Conservation (phyloP, 2,113 vertebrate species). For the Polypterus senegalus region DNA sequence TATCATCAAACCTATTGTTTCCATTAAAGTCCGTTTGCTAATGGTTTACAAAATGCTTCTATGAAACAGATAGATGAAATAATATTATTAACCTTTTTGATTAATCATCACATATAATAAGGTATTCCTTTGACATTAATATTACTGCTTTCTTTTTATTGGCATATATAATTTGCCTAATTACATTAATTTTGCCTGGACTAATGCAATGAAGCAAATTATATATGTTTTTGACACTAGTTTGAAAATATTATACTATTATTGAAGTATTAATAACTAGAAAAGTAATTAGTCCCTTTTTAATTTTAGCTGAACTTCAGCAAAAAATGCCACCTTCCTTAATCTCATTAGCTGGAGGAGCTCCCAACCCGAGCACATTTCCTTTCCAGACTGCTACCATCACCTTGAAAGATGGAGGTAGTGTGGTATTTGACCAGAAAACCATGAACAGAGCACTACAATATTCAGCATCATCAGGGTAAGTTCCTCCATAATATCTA, state of each 20-base stretch:
- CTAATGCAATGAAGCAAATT: background rate
- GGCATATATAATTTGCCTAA: background rate
- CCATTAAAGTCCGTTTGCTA: no score
- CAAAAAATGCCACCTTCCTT: conserved; percentile 58
- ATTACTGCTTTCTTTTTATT: background rate
- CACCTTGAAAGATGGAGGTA: conserved; percentile 42
- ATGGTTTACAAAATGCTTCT: no score
- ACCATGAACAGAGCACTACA: conserved; percentile 79
- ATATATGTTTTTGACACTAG: background rate
- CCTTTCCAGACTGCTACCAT: conserved; percentile 69
- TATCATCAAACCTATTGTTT: no score
- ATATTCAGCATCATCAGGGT: conserved; percentile 78
- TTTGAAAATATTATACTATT: background rate
- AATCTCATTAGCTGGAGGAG: conserved; percentile 76
- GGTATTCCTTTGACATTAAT: background rate
- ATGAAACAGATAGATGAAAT: no score
- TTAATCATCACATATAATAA: no score
- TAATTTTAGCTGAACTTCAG: conserved; percentile 60
- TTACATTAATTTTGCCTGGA: background rate
- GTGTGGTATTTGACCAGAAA: conserved; percentile 52
- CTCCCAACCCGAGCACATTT: conserved; percentile 73
- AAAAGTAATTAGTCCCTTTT: background rate
- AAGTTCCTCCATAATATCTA: conserved; percentile 8
- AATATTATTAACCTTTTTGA: no score
- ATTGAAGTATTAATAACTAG: background rate